A percentile compares a stretch with the other conserved stretches of the same genome.
These are phyloP conservation scores for Neodiprion lecontei DNA, from an alignment of 1,140 invertebrate species.

Conservation along the genomic window DNA sequence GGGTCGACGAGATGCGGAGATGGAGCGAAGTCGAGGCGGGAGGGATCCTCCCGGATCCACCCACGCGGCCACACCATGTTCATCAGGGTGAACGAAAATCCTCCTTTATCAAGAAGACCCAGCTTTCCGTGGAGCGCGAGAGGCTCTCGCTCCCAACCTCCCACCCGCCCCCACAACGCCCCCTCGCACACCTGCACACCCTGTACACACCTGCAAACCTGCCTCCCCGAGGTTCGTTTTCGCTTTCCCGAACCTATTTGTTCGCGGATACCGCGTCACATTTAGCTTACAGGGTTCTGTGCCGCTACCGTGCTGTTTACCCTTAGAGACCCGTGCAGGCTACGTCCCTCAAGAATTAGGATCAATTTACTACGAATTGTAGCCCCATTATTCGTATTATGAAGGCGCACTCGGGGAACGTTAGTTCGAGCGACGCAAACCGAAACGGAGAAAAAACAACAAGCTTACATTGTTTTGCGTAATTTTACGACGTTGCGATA, in stretches of 20 bases:
- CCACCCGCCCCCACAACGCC: not conserved
- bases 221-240: not conserved
- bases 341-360: not conserved
- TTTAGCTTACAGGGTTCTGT: not conserved
- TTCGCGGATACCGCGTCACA: not conserved
- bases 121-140: not conserved
- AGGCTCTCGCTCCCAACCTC: not conserved
- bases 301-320: not conserved
- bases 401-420: not conserved
- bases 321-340: not conserved
- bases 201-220: not conserved
- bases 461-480: no score
- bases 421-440: no score
- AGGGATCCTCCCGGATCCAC: not conserved
- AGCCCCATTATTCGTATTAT: not conserved
- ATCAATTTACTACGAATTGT: not conserved
- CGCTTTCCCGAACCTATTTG: not conserved
- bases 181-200: not conserved
- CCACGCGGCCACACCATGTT: slow-evolving; percentile 37
- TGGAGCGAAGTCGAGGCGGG: not conserved
- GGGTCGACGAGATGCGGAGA: not conserved
- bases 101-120: slow-evolving; percentile 3
- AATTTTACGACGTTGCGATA: no score
- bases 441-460: no score
- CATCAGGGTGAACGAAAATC: slow-evolving; percentile 42